Percentiles rank a stretch among this genome's conserved stretches.
Conservation (phyloP, 2,888 invertebrate species). For the Nyleta sp. region DNA sequence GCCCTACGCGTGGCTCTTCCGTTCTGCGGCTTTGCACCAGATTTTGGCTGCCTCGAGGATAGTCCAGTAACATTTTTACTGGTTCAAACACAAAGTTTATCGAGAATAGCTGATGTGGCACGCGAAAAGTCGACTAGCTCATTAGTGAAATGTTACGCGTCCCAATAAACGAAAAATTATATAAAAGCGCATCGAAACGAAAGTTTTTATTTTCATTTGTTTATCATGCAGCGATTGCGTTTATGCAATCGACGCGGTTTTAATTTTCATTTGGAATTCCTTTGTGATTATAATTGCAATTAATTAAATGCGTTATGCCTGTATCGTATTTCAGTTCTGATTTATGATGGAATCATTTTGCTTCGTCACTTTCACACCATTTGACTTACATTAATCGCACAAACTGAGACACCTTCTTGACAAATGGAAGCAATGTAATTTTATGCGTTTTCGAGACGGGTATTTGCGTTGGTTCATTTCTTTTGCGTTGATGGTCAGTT, state of each 20-base stretch:
- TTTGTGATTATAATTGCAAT: constrained; percentile 1
- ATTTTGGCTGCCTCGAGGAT: constrained; percentile 57
- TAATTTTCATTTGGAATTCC: background rate
- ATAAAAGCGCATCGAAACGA: constrained; percentile 9
- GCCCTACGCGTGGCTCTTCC: constrained; percentile 33
- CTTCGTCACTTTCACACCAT: background rate
- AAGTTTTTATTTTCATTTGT: background rate
- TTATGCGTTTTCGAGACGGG: background rate
- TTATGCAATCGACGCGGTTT: background rate
- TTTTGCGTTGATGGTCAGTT: too few relatives aligned
- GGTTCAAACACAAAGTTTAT: constrained; percentile 56
- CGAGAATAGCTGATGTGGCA: constrained; percentile 52
- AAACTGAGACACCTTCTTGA: constrained; percentile 19
- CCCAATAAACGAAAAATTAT: constrained; percentile 61
- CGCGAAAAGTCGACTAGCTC: constrained; percentile 60
- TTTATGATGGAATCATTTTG: background rate
- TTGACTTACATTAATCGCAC: constrained; percentile 40
- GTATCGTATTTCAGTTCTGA: background rate
- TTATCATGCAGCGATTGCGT: background rate
- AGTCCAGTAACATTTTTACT: constrained; percentile 56
- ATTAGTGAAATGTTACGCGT: constrained; percentile 40
- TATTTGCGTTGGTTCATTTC: too few relatives aligned
- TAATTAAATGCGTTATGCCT: background rate
- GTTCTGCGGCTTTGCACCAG: constrained; percentile 64
- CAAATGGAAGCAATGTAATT: constrained; percentile 12